Conservation (phyloP, 2,797 vertebrate genomes). For the Tragelaphus eurycerus region DNA sequence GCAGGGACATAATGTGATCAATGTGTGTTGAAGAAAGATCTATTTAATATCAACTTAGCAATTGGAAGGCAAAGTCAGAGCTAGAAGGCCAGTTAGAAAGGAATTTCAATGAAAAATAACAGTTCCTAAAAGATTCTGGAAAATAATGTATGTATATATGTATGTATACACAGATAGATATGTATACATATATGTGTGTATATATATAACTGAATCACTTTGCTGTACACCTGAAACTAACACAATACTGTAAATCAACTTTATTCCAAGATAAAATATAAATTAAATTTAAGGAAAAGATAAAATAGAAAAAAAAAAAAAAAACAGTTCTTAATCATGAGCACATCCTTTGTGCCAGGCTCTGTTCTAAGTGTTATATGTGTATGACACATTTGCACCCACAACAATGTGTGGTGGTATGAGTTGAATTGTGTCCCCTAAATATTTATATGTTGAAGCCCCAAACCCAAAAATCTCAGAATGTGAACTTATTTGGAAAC, state of each 20-base stretch:
- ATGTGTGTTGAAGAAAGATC: neutral
- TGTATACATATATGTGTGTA: neutral
- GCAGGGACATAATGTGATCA: neutral
- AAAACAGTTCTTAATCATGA: neutral
- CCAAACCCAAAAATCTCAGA: neutral
- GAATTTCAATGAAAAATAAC: neutral
- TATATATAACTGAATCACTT: neutral
- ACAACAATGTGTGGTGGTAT: neutral
- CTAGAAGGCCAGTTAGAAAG: neutral
- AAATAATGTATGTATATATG: neutral
- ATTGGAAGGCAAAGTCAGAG: neutral
- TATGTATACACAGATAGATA: neutral
- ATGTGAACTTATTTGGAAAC: neutral
- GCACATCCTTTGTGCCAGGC: neutral
- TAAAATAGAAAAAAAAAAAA: neutral
- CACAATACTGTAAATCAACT: neutral
- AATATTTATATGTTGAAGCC: neutral
- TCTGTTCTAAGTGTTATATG: neutral
- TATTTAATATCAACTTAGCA: neutral
- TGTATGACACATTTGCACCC: neutral
- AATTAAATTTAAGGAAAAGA: neutral
- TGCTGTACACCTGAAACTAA: neutral
- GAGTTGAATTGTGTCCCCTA: neutral
- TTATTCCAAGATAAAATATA: neutral
- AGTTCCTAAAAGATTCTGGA: neutral